Conservation (phyloP, 2,113 vertebrate species). For the Limanda limanda region DNA sequence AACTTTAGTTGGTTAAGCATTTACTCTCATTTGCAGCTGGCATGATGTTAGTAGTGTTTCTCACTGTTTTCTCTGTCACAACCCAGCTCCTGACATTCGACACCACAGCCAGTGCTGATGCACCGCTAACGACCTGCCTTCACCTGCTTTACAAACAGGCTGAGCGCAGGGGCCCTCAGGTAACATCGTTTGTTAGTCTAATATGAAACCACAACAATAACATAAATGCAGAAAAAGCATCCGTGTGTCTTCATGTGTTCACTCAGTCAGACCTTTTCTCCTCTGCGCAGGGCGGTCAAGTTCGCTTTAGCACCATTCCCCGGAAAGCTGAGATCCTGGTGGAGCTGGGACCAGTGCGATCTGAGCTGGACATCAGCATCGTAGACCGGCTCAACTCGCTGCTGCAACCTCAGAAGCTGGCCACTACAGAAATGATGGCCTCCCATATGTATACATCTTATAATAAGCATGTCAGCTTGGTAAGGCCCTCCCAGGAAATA, state of each 20-base stretch:
- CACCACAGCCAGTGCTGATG: constrained; percentile 76
- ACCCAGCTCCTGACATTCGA: constrained; percentile 92
- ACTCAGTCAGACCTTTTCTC: constrained; percentile 2
- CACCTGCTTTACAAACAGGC: constrained; percentile 95
- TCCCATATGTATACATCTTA: constrained; percentile 98
- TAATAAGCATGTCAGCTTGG: constrained; percentile 94
- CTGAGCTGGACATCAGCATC: constrained; percentile 96
- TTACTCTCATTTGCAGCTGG: constrained; percentile 12
- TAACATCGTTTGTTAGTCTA: constrained; percentile 64
- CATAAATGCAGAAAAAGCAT: neutral
- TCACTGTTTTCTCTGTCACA: constrained; percentile 58
- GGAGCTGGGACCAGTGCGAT: constrained; percentile 87
- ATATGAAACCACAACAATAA: neutral
- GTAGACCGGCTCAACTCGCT: constrained; percentile 97
- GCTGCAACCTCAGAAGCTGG: constrained; percentile 94
- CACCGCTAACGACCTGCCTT: constrained; percentile 83
- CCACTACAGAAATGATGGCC: constrained; percentile 94
- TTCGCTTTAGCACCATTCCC: constrained; percentile 91
- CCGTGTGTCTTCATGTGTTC: neutral
- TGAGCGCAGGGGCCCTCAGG: constrained; percentile 94
- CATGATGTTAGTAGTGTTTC: constrained; percentile 5
- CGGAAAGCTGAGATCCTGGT: constrained; percentile 94
- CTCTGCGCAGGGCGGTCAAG: constrained; percentile 88
- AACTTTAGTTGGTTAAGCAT: constrained; percentile 1
- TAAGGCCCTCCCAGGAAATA: constrained; percentile 70